Evolutionary conservation across 2,888 invertebrate genomes (phyloP).

Genomic region (Actias luna): DNA sequence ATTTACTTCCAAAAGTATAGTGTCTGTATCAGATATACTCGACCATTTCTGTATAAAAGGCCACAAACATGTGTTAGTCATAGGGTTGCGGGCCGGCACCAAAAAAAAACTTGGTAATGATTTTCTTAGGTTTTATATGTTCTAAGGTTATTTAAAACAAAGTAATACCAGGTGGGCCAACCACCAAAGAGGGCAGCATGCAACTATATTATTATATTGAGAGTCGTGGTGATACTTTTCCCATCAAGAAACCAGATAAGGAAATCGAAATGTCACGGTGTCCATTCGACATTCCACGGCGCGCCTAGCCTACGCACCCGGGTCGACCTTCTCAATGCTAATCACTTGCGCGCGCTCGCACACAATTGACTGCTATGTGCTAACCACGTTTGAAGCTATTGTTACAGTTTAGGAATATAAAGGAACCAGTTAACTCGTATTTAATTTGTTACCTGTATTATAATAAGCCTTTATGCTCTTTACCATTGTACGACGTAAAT

Average conservation of each 20-base stretch:
- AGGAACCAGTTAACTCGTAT: conserved; percentile 2
- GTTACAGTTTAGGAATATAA: conserved; percentile 10
- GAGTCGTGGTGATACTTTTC: background rate
- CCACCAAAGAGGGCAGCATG: too few relatives aligned
- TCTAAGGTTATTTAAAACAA: too few relatives aligned
- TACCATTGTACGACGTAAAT: background rate
- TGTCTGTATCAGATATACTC: too few relatives aligned
- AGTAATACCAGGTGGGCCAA: too few relatives aligned
- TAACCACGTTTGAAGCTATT: conserved; percentile 7
- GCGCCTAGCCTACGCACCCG: conserved; percentile 54
- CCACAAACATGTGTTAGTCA: too few relatives aligned
- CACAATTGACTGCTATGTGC: conserved; percentile 27
- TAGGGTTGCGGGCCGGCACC: too few relatives aligned
- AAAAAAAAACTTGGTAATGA: too few relatives aligned
- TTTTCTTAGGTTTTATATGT: too few relatives aligned
- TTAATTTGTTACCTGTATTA: conserved; percentile 2
- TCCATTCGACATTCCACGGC: conserved; percentile 50
- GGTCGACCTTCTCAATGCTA: conserved; percentile 73
- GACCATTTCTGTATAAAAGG: too few relatives aligned
- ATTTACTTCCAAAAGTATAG: background rate
- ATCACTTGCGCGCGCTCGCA: conserved; percentile 38
- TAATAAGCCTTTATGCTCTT: background rate
- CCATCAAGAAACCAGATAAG: conserved; percentile 26
- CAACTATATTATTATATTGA: background rate
- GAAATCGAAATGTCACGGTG: conserved; percentile 56